Percentiles rank a stretch among this genome's conserved stretches.
These are phyloP conservation scores for Pseudochirops cupreus DNA, from an alignment of 2,797 vertebrate genomes.

Conservation along the genomic window DNA sequence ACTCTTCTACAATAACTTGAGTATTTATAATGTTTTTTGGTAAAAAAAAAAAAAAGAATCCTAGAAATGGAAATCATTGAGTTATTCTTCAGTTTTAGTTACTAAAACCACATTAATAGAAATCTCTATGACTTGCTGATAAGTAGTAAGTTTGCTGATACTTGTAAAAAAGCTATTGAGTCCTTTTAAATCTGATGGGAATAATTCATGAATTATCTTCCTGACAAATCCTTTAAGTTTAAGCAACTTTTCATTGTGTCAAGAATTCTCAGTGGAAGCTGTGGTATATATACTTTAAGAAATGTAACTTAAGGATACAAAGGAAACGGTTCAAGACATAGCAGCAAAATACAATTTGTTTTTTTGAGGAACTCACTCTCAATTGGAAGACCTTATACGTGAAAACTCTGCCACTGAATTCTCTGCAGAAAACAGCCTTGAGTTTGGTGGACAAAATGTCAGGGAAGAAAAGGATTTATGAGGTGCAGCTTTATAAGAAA, in stretches of 20 bases:
- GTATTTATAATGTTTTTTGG: slow-evolving; percentile 48
- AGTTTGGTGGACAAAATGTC: background rate
- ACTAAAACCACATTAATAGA: slow-evolving; percentile 8
- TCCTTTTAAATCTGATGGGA: slow-evolving; percentile 35
- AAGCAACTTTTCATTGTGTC: slow-evolving; percentile 30
- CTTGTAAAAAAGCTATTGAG: slow-evolving; percentile 11
- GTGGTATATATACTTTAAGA: slow-evolving; percentile 29
- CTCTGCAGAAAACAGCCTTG: slow-evolving; percentile 46
- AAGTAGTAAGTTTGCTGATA: slow-evolving; percentile 27
- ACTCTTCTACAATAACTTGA: slow-evolving; percentile 46
- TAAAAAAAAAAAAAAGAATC: slow-evolving; percentile 45
- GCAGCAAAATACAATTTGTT: slow-evolving; percentile 55
- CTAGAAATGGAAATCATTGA: slow-evolving; percentile 51
- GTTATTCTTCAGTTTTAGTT: slow-evolving; percentile 57
- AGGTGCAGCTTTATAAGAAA: slow-evolving; percentile 55
- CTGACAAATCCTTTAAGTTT: slow-evolving; percentile 28
- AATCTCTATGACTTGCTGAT: slow-evolving; percentile 48
- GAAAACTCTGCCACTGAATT: slow-evolving; percentile 47
- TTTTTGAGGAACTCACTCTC: slow-evolving; percentile 31
- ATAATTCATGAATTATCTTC: slow-evolving; percentile 42
- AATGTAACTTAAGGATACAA: slow-evolving; percentile 50
- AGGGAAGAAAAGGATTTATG: slow-evolving; percentile 53
- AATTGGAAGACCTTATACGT: slow-evolving; percentile 39
- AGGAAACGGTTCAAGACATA: slow-evolving; percentile 62
- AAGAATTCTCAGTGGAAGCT: slow-evolving; percentile 45